Evolutionary conservation across 2,797 vertebrate species (phyloP).

Genomic region (Galagoides demidoff): DNA sequence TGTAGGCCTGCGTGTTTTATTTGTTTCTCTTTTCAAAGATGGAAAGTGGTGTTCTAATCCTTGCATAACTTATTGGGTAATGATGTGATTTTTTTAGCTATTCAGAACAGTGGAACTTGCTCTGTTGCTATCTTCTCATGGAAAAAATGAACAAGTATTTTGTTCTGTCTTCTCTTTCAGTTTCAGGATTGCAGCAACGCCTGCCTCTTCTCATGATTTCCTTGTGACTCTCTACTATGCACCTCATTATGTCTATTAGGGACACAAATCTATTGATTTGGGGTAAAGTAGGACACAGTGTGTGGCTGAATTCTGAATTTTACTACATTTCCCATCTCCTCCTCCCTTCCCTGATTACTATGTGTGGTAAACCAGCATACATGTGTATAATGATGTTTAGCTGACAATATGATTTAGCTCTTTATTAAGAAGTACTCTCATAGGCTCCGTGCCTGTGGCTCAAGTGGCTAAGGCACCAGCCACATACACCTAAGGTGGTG

Average conservation of each 20-base stretch:
- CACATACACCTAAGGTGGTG: too few relatives aligned
- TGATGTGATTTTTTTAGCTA: constrained; percentile 37
- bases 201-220: background rate
- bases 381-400: background rate
- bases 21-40: background rate
- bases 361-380: background rate
- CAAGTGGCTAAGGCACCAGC: too few relatives aligned
- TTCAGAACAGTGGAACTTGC: constrained; percentile 17
- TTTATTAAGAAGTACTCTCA: background rate
- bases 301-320: background rate
- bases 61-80: constrained; percentile 31
- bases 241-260: background rate
- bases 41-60: background rate
- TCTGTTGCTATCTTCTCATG: background rate
- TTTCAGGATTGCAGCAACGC: background rate
- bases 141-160: background rate
- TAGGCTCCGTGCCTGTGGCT: too few relatives aligned
- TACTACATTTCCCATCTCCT: background rate
- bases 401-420: background rate
- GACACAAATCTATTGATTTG: background rate
- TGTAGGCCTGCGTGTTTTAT: background rate
- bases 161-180: constrained; percentile 11
- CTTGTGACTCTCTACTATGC: background rate
- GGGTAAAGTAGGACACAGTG: background rate
- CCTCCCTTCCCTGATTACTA: background rate